A percentile compares a stretch with the other conserved stretches of the same genome.
phyloP scores from a whole-genome alignment of 2,888 invertebrate species.

The Cheilosia grossa region DNA sequence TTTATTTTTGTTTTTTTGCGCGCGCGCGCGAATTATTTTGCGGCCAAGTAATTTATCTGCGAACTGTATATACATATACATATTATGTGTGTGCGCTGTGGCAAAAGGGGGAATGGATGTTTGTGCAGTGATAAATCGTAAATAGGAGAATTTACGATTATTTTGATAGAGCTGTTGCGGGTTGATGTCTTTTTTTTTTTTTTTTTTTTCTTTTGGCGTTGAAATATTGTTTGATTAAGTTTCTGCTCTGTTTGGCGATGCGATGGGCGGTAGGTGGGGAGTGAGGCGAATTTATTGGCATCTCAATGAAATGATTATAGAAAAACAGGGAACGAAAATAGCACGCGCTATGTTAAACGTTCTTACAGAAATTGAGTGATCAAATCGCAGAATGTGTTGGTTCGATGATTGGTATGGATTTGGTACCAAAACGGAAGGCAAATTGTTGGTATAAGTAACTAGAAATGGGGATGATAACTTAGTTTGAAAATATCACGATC shows the following conservation, averaged over 20 bases:
- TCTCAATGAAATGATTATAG: conserved; percentile 45
- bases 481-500: no score
- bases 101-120: conserved; percentile 40
- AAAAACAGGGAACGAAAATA: neutral
- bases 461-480: no score
- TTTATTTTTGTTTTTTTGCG: conserved; percentile 13
- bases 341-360: neutral
- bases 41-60: conserved; percentile 68
- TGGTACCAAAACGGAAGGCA: no score
- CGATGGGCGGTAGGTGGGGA: neutral
- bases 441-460: no score
- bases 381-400: no score
- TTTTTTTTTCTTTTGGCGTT: conserved; percentile 38
- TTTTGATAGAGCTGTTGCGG: conserved; percentile 73
- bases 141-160: conserved; percentile 73
- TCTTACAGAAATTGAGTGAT: neutral
- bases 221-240: conserved; percentile 71
- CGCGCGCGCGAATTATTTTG: conserved; percentile 53
- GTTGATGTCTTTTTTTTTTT: conserved; percentile 47
- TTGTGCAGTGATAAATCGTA: conserved; percentile 73
- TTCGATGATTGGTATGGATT: no score
- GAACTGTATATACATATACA: conserved; percentile 9
- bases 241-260: conserved; percentile 17
- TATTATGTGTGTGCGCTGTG: neutral
- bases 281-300: conserved; percentile 56